Base-by-base conservation (phyloP, 2,797 vertebrate genomes). In the Iguana delicatissima region DNA sequence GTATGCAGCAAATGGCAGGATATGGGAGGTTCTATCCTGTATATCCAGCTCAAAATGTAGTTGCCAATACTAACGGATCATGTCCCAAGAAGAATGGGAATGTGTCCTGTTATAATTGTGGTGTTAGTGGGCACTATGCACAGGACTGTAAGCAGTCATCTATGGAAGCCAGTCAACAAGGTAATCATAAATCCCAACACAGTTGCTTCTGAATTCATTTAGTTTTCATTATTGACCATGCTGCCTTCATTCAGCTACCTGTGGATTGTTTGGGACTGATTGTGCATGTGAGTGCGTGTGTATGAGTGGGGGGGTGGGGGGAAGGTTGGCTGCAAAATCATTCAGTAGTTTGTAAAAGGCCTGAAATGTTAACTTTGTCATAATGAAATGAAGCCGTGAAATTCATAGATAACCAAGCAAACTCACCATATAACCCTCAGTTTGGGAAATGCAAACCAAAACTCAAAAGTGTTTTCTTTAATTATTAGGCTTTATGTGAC, bases 51-150 rank as follows among this genome's bases (percentile, higher is more conserved):
- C 95, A 98, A 94, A 97, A 97, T 50, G 96, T 98, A 96, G 97
- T 99, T 96, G 97, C 98, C 94, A 97, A 96, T 92, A 93, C 97
- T 84, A 97, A 96, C 95, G 96, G 97, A 52, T 95, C 98, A 0
- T 97, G 97, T 95, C 97, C 98, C 93, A 99, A 99, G 98, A 99
- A 99, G 98, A 99, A 98, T 2, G 98, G 98, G 93, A 98, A 97
- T 29, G 96, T 98, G 90, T 99, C 98, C 64, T 99, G 99, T 97
- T 99, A 98, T 96, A 99, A 99, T 98, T 99, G 99, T 94, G 99
- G 99, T 67, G 96, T 98, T 91, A 98, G 98, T 92, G 98, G 99
- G 67, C 99, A 99, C 97, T 98, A 98, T 90, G 98, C 98, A 93
- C 98, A 98, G 94, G 98, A 99, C 95, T 99, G 98, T 98, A 99